phyloP scores from a whole-genome alignment of 2,888 invertebrate species.

The Craniophora ligustri region DNA sequence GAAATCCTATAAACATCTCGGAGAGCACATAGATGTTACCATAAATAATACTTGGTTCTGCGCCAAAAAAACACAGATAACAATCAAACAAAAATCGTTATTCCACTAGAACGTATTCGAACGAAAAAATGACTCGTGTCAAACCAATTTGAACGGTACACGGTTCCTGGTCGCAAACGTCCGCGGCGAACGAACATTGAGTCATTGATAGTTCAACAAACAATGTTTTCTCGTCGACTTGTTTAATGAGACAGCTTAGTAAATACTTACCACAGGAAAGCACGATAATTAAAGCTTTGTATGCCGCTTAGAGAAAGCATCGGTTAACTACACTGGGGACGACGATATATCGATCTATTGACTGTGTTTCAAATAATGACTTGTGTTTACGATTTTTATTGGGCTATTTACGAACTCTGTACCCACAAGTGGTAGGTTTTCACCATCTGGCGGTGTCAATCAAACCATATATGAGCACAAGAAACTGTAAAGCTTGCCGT shows the following conservation, averaged over 20 bases:
- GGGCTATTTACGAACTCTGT: constrained; percentile 12
- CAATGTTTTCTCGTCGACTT: constrained; percentile 31
- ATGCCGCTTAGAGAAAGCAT: constrained; percentile 34
- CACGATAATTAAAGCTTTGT: constrained; percentile 38
- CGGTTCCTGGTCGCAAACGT: background rate
- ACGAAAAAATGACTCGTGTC: background rate
- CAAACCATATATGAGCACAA: constrained; percentile 30
- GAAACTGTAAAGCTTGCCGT: constrained; percentile 16
- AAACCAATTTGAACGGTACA: constrained; percentile 14
- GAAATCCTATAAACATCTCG: constrained; percentile 28
- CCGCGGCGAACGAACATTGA: constrained; percentile 23
- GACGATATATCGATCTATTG: background rate
- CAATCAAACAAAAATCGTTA: too few species aligned
- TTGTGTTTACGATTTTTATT: constrained; percentile 1
- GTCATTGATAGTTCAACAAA: constrained; percentile 27
- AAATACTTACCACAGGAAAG: constrained; percentile 30
- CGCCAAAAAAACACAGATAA: too few species aligned
- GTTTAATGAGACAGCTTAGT: constrained; percentile 43
- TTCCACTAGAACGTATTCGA: too few species aligned
- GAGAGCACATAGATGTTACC: constrained; percentile 15
- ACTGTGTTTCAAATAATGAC: background rate
- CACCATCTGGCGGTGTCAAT: constrained; percentile 52
- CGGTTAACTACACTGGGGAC: background rate
- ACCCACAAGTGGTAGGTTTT: constrained; percentile 32
- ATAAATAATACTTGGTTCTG: constrained; percentile 15